Base-by-base conservation (phyloP, 2,888 invertebrate genomes). In the Aethes cnicana region DNA sequence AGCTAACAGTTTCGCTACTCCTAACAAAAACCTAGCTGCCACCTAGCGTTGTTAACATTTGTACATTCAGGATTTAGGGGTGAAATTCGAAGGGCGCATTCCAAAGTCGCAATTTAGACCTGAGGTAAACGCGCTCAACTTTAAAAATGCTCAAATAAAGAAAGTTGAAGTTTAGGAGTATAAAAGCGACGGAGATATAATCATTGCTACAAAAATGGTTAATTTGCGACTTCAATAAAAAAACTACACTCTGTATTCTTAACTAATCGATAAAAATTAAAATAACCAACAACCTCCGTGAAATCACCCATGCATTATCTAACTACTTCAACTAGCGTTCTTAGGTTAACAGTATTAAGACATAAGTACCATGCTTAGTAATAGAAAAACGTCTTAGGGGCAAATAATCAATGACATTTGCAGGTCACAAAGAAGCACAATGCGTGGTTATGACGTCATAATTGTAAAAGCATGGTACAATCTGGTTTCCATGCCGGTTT, bases 1-100 rank as follows among this genome's bases (percentile, higher is more conserved):
- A 59, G 64, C 59, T 63, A 66, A 63, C 62, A 66, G 63, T 68
- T 67, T 61, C 56, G 57, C 66, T 49, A 18, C 70, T 72, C 72
- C 72, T 66, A 72, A 70, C 66, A 70, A 60, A 59, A 55, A 64
- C 65, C 77, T 84, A 81, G 74, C 75, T 64, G 72, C 69, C 63
- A 67, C 72, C 77, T 80, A 81, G 69, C 67, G 65, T 61, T 66
- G 72, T 69, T 72, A 66, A 70, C 62, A 14, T 81, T 88, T 88
- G 87, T 88, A 88, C 87, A 79, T 84, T 77, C 84, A 88, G 88
- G 87, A 81, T 84, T 81, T 80, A 70, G 70, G 78, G 84, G 81
- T 81, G 72, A 74, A 61, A 69, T 61, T 63, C 48, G 53, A 52
- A 49, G 17, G 2, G 6, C 25, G 16, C n/a, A 23, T 14, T 9